Evolutionary conservation across 2,113 vertebrate genomes (phyloP), one percentile per base, ranked within the genome.

Genomic region (Tricholaema leucomelas): DNA sequence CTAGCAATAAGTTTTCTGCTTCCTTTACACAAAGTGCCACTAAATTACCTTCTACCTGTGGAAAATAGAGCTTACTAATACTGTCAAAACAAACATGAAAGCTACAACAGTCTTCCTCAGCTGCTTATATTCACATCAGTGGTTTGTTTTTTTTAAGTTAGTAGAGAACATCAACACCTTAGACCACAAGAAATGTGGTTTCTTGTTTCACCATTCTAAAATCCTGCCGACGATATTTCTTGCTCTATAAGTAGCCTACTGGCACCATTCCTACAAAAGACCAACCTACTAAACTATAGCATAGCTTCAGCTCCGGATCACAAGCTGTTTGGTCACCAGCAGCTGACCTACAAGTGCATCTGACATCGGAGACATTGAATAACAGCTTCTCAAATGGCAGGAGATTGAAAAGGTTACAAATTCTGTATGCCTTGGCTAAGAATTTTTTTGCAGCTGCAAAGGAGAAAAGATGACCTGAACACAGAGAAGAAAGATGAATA

Each of bases 381-480:
- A 94, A 88, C 95, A 95, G 74, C 95, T 95, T 92, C 95, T 95
- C 95, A 94, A 94, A 95, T 93, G 84, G 86, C 92, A 95, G 58
- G 89, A 89, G 89, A n/a, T 52, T 91, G 79, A 86, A 96, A 97
- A 96, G 95, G 95, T 96, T 95, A 96, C 90, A 76, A 63, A 92
- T 73, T 92, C 83, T 92, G 70, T 10, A 5, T 6, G 76, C 10
- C 8, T 50, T 92, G 81, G 42, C 74, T 66, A 80, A 91, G 90
- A 93, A 95, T 2, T 54, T 73, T 85, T 75, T 20, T 92, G 84
- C 75, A 79, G 50, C 44, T 72, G 60, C 55, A 85, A 81, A 77
- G 89, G 48, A 81, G 27, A 89, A 92, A 88, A 85, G 6, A 46
- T 21, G 44, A 76, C 42, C 71, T 67, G 63, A 81, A 52, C 50